Evolutionary conservation across 2,113 vertebrate species (phyloP).

Genomic region (Corythornis vintsioides): DNA sequence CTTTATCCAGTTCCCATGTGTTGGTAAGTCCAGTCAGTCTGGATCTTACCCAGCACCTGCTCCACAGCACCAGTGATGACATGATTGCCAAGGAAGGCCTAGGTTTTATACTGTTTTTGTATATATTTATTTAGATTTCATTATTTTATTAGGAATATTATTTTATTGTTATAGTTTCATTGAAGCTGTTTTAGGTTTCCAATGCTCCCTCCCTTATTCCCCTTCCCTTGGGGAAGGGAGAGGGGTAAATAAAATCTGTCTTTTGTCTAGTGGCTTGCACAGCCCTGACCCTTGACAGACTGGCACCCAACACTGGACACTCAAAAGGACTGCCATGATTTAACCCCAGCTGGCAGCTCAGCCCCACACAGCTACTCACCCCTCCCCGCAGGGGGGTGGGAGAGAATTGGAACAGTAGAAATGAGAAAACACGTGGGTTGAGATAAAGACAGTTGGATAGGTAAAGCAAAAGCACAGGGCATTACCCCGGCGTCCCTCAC

Average conservation of each 20-base stretch:
- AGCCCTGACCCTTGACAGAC: not conserved
- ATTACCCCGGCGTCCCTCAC: not conserved
- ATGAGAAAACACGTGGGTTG: too few relatives aligned
- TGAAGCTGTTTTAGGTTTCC: not conserved
- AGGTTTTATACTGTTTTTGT: not conserved
- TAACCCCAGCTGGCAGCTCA: not conserved
- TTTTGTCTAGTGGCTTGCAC: not conserved
- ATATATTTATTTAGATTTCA: not conserved
- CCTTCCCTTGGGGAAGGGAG: not conserved
- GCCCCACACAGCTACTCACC: not conserved
- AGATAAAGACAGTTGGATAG: not conserved
- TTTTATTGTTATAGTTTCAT: not conserved
- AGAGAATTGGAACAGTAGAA: not conserved
- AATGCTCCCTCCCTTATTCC: not conserved
- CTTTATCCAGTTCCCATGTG: too few relatives aligned
- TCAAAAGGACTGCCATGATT: not conserved
- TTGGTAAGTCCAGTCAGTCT: too few relatives aligned
- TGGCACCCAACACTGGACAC: not conserved
- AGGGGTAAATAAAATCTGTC: not conserved
- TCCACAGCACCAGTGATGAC: not conserved
- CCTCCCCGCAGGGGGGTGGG: not conserved
- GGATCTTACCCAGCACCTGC: too few relatives aligned
- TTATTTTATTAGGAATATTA: not conserved
- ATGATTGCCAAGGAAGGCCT: not conserved
- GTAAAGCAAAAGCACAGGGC: not conserved